Conservation (phyloP, 2,113 vertebrate genomes). For the Oenanthe melanoleuca region DNA sequence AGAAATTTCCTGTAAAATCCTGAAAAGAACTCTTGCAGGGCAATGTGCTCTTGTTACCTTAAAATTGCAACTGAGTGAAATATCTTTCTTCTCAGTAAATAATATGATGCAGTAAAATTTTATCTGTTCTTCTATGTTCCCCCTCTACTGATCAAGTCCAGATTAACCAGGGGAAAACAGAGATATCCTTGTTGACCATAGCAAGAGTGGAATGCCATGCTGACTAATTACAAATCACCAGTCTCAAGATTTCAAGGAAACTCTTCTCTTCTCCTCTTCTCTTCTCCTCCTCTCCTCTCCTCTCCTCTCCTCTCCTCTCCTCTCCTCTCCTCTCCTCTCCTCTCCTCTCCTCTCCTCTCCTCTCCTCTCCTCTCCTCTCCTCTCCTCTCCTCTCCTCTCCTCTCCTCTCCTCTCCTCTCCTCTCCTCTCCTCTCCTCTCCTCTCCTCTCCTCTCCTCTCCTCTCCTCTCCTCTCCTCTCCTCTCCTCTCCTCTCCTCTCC, state of each 20-base stretch:
- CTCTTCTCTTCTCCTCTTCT: neutral
- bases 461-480: no score
- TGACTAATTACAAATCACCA: neutral
- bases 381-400: no score
- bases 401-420: no score
- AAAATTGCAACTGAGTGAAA: neutral
- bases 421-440: no score
- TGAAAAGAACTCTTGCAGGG: neutral
- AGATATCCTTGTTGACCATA: neutral
- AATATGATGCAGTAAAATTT: fast-evolving
- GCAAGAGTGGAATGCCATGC: neutral
- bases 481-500: no score
- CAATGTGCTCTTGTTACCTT: neutral
- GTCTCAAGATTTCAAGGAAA: neutral
- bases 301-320: no score
- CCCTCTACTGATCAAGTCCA: neutral
- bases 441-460: no score
- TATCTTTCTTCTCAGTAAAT: neutral
- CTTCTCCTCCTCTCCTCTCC: no score
- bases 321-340: no score
- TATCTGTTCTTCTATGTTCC: neutral
- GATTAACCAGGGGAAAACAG: neutral
- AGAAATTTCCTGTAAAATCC: neutral
- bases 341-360: no score
- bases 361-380: no score